Evolutionary conservation across 2,113 vertebrate genomes (phyloP).

Genomic region (Zosterops hypoxanthus): DNA sequence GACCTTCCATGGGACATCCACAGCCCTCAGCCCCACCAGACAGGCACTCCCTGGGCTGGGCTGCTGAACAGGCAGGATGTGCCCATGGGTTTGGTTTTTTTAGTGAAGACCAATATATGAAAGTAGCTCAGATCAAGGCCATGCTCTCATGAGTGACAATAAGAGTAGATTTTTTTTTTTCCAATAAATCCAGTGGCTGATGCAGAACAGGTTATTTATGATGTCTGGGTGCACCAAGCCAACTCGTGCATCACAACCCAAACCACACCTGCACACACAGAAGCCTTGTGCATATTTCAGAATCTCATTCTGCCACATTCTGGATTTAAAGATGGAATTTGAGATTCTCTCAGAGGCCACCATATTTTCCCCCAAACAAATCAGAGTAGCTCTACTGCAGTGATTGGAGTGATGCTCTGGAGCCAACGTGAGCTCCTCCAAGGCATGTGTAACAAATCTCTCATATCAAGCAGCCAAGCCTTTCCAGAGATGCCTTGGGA

Average conservation of each 20-base stretch:
- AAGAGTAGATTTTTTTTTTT: neutral
- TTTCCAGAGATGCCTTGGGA: neutral
- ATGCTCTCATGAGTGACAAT: neutral
- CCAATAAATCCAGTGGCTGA: neutral
- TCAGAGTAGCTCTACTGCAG: neutral
- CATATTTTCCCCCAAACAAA: neutral
- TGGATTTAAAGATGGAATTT: neutral
- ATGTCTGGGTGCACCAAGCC: neutral
- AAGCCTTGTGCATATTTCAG: neutral
- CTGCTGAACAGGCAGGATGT: neutral
- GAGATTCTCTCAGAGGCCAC: neutral
- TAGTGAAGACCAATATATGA: neutral
- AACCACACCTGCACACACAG: neutral
- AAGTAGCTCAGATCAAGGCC: accelerated
- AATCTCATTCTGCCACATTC: neutral
- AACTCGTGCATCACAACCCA: neutral
- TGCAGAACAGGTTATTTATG: neutral
- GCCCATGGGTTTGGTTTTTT: neutral
- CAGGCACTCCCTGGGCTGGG: neutral
- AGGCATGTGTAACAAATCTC: neutral
- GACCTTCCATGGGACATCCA: neutral
- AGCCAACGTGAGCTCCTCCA: neutral
- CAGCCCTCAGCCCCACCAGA: neutral
- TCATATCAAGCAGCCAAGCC: neutral
- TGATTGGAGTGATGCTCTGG: neutral